Conservation (phyloP, 2,113 vertebrate species). For the Stictonetta naevosa region DNA sequence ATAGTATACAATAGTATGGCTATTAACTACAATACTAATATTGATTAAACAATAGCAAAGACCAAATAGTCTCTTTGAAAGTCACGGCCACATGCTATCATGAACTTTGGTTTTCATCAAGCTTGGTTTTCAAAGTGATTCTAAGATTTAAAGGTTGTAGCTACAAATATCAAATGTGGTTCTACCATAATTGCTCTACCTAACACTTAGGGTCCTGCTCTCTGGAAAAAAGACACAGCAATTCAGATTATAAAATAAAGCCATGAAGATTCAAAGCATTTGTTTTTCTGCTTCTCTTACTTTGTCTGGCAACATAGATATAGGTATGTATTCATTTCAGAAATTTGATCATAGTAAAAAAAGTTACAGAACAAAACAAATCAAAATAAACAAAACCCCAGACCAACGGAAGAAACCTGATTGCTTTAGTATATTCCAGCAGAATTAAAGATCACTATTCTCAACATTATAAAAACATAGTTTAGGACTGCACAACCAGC, state of each 20-base stretch:
- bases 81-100: background rate
- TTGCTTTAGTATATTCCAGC: background rate
- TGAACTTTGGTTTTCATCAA: background rate
- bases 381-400: background rate
- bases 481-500: background rate
- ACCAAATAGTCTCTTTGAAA: background rate
- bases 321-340: background rate
- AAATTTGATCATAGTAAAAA: background rate
- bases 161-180: background rate
- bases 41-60: background rate
- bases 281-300: background rate
- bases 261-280: background rate
- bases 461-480: too few relatives aligned
- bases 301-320: background rate
- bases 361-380: background rate
- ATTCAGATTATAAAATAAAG: background rate
- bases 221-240: background rate
- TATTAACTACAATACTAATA: background rate
- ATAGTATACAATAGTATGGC: background rate
- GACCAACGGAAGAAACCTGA: background rate
- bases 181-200: background rate
- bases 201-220: background rate
- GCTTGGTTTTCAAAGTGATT: background rate
- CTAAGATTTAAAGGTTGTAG: background rate
- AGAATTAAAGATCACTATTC: background rate